Percentiles rank a stretch among this genome's conserved stretches.
Evolutionary conservation across 2,888 invertebrate species (phyloP).

Genomic region (Papilio elwesi): DNA sequence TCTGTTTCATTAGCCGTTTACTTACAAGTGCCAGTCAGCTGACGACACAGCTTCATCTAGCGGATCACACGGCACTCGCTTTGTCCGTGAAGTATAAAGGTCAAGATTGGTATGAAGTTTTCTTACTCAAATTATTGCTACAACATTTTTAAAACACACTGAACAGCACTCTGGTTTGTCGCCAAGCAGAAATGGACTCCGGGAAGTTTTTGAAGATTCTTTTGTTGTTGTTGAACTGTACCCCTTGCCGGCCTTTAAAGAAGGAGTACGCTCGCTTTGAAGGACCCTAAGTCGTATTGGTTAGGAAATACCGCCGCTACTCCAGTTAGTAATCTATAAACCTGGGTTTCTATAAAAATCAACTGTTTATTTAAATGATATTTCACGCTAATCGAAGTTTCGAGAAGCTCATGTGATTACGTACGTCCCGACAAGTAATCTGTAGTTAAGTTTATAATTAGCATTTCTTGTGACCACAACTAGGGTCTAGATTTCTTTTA

Average conservation of each 20-base stretch:
- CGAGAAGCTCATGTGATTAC: too few relatives aligned
- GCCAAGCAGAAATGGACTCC: too few relatives aligned
- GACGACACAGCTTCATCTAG: conserved; percentile 7
- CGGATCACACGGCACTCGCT: background rate
- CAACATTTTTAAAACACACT: background rate
- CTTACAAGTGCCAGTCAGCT: conserved; percentile 22
- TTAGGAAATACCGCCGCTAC: too few relatives aligned
- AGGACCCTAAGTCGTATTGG: too few relatives aligned
- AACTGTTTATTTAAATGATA: background rate
- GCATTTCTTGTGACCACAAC: conserved; percentile 28
- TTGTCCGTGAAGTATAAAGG: background rate
- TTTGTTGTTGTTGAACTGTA: too few relatives aligned
- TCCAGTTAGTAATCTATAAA: too few relatives aligned
- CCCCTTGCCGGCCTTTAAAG: too few relatives aligned
- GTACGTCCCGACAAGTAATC: background rate
- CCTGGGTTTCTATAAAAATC: background rate
- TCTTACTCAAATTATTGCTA: background rate
- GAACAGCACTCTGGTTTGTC: background rate
- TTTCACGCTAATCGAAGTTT: background rate
- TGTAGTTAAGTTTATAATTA: background rate
- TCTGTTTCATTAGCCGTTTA: conserved; percentile 23
- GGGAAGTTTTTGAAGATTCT: too few relatives aligned
- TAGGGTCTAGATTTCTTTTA: conserved; percentile 34
- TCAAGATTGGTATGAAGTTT: background rate
- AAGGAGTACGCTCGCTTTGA: too few relatives aligned